phyloP scores from a whole-genome alignment of 2,888 invertebrate genomes.

The Synanthedon formicaeformis region DNA sequence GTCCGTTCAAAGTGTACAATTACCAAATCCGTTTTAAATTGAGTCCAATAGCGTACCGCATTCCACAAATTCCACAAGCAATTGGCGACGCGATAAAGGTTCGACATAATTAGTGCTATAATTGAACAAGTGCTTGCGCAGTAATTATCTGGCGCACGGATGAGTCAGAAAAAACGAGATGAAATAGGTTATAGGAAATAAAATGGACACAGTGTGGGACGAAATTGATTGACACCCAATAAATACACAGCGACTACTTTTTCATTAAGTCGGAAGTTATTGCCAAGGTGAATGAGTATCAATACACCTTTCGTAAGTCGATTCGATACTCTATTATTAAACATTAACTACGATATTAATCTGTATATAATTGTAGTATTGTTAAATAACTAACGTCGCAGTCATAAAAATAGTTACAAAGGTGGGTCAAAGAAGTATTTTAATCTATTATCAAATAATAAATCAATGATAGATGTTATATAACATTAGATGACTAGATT shows the following conservation, averaged over 20 bases:
- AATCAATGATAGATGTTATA: no score
- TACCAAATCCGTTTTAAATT: constrained; percentile 23
- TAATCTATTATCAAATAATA: no score
- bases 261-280: constrained; percentile 11
- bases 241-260: constrained; percentile 8
- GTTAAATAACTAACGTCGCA: no score
- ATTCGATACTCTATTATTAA: neutral
- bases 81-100: constrained; percentile 37
- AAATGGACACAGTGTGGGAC: constrained; percentile 15
- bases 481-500: no score
- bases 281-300: constrained; percentile 10
- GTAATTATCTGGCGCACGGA: neutral
- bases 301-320: constrained; percentile 9
- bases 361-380: no score
- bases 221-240: constrained; percentile 10
- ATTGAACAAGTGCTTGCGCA: constrained; percentile 3
- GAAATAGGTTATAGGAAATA: constrained; percentile 16
- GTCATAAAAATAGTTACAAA: neutral
- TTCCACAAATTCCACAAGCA: constrained; percentile 32
- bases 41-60: constrained; percentile 25
- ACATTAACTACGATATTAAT: no score
- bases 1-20: constrained; percentile 19
- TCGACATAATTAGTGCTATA: constrained; percentile 19
- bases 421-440: neutral
- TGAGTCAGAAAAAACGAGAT: constrained; percentile 1